Base-by-base conservation (phyloP, 2,888 invertebrate species). In the Oscheius myriophilus region DNA sequence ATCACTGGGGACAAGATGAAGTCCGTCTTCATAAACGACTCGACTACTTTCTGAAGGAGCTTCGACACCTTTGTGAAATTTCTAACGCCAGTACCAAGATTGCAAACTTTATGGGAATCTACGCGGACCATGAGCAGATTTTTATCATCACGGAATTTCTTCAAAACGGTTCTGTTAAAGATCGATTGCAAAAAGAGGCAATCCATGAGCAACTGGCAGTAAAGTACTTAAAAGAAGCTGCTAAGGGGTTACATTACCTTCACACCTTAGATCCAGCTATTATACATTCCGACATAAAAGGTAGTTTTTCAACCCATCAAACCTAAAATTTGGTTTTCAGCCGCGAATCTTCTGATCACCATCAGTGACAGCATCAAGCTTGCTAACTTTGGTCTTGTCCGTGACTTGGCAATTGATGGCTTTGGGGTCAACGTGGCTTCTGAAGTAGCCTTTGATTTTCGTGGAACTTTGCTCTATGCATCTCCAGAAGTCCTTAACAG, bases 401-500 rank as follows among this genome's bases (percentile, higher is more conserved):
- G 81, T 26, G 81, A 81, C 59, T 53, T 81, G 49, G 78, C 79
- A 3, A 68, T 79, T 33, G 81, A 78, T 64, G 80, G 80, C 12
- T 80, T 76, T 62, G 81, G 81, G 23, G 72, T 78, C 6, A 78
- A 76, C 12, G 75, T 81, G 7, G 79, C 80, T 21, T 73, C 77
- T 0, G 80, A 79, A 53, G 76, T 81, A 14, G 70, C 76, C n/a
- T 52, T 73, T 16, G 81, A 81, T 64, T 79, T 79, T 45, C 66
- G 81, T 14, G 72, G 71, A 3, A 79, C 79, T 12, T 59, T 80
- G 0, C 68, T 81, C 1, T 81, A 81, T 49, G 75, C 79, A 1
- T 78, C 81, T 14, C 81, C 81, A 16, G 81, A 81, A 68, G 79
- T 81, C 1, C 51, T 81, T 14, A 72, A 53, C n/a, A 75, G 75